Conservation (phyloP, 92 coral and sea anemone genomes). For the Metridium senile region DNA sequence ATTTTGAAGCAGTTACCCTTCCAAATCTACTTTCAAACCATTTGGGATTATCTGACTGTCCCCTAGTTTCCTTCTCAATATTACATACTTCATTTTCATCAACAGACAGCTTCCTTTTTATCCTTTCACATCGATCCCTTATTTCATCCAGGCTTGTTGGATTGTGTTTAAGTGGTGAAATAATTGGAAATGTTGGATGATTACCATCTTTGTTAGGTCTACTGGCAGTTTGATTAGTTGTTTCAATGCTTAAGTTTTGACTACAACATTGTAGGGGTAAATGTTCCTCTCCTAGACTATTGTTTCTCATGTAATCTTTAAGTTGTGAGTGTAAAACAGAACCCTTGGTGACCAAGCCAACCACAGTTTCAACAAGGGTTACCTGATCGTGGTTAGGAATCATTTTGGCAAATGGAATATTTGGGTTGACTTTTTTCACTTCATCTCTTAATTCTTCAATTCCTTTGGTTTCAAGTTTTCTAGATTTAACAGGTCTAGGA, state of each 20-base stretch:
- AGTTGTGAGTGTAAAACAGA: conserved; percentile 67
- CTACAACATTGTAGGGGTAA: neutral
- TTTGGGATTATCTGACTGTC: conserved; percentile 25
- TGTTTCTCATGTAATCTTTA: conserved; percentile 25
- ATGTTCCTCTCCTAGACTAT: neutral
- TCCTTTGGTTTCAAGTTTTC: conserved; percentile 35
- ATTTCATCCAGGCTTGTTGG: conserved; percentile 58
- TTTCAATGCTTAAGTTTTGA: neutral
- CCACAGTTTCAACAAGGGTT: conserved; percentile 31
- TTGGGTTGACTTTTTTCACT: conserved; percentile 26
- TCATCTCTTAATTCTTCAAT: conserved; percentile 39
- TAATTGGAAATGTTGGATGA: conserved; percentile 5
- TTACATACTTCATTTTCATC: conserved; percentile 26
- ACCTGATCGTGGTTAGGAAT: conserved; percentile 43
- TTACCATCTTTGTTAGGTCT: neutral
- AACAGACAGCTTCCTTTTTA: conserved; percentile 42
- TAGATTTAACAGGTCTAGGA: conserved; percentile 52
- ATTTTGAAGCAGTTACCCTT: conserved; percentile 44
- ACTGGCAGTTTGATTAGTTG: neutral
- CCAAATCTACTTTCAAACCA: conserved; percentile 34
- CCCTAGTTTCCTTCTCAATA: conserved; percentile 34
- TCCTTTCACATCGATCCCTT: conserved; percentile 49
- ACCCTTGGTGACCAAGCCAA: conserved; percentile 57
- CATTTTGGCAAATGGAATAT: conserved; percentile 44
- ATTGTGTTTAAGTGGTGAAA: conserved; percentile 43